Percentiles rank a stretch among this genome's conserved stretches.
Evolutionary conservation across 2,888 invertebrate genomes (phyloP).

Genomic region (Gastracanthus pulcherrimus): DNA sequence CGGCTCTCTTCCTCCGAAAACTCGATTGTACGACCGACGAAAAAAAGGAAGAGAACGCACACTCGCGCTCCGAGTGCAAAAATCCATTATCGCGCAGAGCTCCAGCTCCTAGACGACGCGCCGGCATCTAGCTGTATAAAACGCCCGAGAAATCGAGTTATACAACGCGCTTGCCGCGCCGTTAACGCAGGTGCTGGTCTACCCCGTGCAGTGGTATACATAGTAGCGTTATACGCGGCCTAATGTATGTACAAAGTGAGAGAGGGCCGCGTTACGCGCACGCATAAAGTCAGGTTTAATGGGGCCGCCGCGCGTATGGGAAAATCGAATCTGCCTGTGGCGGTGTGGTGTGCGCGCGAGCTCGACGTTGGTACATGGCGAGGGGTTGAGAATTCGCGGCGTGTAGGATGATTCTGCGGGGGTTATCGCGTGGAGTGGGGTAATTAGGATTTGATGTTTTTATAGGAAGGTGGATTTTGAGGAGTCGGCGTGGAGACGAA

Average conservation of each 20-base stretch:
- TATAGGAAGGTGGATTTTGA: no score
- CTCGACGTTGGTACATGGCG: no score
- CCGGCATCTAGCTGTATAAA: not conserved
- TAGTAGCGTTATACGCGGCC: not conserved
- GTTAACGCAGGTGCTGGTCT: not conserved
- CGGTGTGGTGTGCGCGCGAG: no score
- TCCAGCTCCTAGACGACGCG: not conserved
- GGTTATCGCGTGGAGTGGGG: no score
- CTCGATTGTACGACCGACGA: not conserved
- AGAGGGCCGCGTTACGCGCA: not conserved
- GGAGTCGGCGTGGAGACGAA: no score
- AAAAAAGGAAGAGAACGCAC: not conserved
- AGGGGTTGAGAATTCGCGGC: no score
- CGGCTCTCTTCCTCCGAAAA: slow-evolving; percentile 1
- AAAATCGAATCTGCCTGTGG: slow-evolving; percentile 52
- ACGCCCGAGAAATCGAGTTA: slow-evolving; percentile 53
- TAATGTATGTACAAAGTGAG: slow-evolving; percentile 51
- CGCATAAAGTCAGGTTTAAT: slow-evolving; percentile 47
- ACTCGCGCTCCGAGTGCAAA: no score
- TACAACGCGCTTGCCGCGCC: not conserved
- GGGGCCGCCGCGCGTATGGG: slow-evolving; percentile 10
- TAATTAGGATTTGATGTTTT: no score
- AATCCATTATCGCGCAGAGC: not conserved
- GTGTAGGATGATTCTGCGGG: no score
- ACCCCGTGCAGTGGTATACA: slow-evolving; percentile 4